Evolutionary conservation across 1,140 invertebrate species (phyloP).

Genomic region (Subanguina moxae): DNA sequence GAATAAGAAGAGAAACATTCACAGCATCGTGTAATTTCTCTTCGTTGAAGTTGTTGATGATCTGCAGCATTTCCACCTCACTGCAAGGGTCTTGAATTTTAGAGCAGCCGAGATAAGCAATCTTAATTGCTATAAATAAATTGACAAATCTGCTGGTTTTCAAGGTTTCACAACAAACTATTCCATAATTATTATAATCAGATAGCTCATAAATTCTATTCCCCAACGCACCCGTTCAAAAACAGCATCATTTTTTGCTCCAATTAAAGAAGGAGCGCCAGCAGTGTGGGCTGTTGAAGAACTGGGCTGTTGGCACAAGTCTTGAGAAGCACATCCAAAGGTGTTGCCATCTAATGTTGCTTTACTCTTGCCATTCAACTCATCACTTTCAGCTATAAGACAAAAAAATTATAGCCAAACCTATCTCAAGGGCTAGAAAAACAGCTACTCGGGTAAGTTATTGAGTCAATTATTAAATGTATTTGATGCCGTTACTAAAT

Average conservation of each 20-base stretch:
- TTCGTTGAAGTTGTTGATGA: slow-evolving; percentile 82
- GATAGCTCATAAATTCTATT: too few relatives aligned
- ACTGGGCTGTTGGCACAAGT: slow-evolving; percentile 1
- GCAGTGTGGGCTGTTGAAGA: not conserved
- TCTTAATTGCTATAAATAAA: too few relatives aligned
- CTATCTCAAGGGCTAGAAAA: too few relatives aligned
- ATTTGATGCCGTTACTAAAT: too few relatives aligned
- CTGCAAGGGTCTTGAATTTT: slow-evolving; percentile 86
- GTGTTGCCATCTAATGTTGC: not conserved
- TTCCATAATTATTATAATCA: too few relatives aligned
- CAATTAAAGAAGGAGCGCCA: not conserved
- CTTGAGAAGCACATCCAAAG: not conserved
- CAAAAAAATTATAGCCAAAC: not conserved
- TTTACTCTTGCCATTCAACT: not conserved
- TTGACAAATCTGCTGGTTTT: too few relatives aligned
- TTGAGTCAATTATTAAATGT: too few relatives aligned
- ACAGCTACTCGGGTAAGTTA: too few relatives aligned
- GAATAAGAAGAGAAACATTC: slow-evolving; percentile 78
- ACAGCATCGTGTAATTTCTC: slow-evolving; percentile 70
- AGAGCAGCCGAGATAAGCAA: slow-evolving; percentile 87
- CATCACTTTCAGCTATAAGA: not conserved
- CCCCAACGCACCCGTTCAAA: slow-evolving; percentile 5
- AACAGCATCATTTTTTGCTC: not conserved
- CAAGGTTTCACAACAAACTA: too few relatives aligned
- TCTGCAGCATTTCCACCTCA: slow-evolving; percentile 87